Evolutionary conservation across 1,140 invertebrate genomes (phyloP).

Genomic region (Chrysopa pallens): DNA sequence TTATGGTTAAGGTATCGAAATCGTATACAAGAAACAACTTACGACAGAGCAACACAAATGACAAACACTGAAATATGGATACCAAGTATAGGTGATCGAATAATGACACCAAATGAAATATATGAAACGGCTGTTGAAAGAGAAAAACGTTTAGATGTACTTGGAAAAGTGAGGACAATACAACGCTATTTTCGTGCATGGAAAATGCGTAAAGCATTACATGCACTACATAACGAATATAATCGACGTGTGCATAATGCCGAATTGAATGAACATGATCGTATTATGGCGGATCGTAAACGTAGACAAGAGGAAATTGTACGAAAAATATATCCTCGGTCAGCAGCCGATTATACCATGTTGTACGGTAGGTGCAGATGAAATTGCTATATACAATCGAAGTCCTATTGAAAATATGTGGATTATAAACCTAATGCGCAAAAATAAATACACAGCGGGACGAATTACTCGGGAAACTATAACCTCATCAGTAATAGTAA

Average conservation of each 20-base stretch:
- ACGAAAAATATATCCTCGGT: conserved; percentile 35
- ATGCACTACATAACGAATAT: conserved; percentile 19
- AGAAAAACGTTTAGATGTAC: conserved; percentile 25
- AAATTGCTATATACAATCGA: too few species aligned
- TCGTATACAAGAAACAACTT: conserved; percentile 24
- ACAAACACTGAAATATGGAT: conserved; percentile 30
- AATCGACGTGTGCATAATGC: conserved; percentile 29
- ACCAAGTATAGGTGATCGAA: conserved; percentile 32
- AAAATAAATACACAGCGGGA: too few species aligned
- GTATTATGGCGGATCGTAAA: conserved; percentile 25
- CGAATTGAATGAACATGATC: conserved; percentile 26
- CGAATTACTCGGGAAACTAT: too few species aligned
- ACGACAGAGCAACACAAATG: conserved; percentile 33
- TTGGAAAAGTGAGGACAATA: conserved; percentile 33
- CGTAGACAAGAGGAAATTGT: conserved; percentile 31
- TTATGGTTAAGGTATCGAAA: conserved; percentile 5
- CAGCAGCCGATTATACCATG: conserved; percentile 40
- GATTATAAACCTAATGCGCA: conserved; percentile 6
- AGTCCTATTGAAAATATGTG: too few species aligned
- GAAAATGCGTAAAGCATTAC: conserved; percentile 17
- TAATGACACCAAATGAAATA: conserved; percentile 24
- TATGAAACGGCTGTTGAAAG: conserved; percentile 35
- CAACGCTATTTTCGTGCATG: conserved; percentile 25
- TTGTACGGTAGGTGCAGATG: conserved; percentile 23
- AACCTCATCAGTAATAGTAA: too few species aligned